Evolutionary conservation across 2,888 invertebrate species (phyloP), one percentile per base, ranked within the genome.

Genomic region (Tipula helvola): DNA sequence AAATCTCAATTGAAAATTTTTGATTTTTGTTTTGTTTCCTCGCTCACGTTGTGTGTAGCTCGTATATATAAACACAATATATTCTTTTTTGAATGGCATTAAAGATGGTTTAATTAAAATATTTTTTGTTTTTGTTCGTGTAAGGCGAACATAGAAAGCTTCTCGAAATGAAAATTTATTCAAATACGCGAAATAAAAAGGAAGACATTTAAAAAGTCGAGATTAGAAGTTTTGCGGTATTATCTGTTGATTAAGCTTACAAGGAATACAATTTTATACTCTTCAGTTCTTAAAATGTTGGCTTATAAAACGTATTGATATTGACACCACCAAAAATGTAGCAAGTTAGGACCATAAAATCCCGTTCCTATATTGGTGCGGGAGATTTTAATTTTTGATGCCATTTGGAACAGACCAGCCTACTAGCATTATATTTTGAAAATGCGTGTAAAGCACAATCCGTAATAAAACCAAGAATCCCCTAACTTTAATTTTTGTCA

Each of bases 21-120:
- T 71, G 71, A 71, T 71, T 71, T 71, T 71, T 71, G 71, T 28
- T 28, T 71, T 71, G 71, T 71, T 71, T 71, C 71, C 71, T 71
- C 71, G 71, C 71, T 71, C 71, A 28, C 10, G 28, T 71, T 28
- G 10, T 71, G 18, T 28, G 28, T 28, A 28, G n/a, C 28, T 28
- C 28, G 28, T n/a, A n/a, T 52, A 52, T 52, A 52, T 52, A 52
- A 28, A 71, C 10, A 10, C 28, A 71, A 28, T 71, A 71, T 71
- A 71, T 28, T 71, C 71, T 10, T 71, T 28, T 71, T 28, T 71
- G 71, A 71, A 71, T 18, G 28, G 71, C 71, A 71, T 71, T 71
- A 71, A 71, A 71, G 71, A 71, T 71, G 71, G 71, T 71, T 71
- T 71, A 71, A 71, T 71, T 71, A 71, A 71, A 71, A 71, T 57